Percentiles rank a stretch among this genome's conserved stretches.
Evolutionary conservation across 2,888 invertebrate genomes (phyloP).

Genomic region (Conus canariensis): DNA sequence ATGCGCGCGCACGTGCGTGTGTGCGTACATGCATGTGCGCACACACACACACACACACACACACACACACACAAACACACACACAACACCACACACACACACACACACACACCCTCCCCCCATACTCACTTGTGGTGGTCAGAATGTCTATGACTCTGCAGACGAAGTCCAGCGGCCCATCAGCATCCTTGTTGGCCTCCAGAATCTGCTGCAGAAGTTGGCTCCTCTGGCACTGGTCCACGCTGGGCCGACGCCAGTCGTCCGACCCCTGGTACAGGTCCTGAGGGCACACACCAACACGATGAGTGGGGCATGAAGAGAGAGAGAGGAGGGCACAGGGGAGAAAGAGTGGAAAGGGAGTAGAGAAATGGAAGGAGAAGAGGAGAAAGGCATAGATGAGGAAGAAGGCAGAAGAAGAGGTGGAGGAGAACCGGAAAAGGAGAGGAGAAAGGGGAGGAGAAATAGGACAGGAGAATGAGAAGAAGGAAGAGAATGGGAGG

Average conservation of each 20-base stretch:
- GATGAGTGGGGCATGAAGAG: background rate
- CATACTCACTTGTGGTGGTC: conserved; percentile 72
- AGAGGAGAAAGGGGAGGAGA: too few species aligned
- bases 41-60: background rate
- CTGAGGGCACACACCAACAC: background rate
- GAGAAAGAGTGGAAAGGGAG: too few species aligned
- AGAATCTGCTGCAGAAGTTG: conserved; percentile 55
- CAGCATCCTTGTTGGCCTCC: conserved; percentile 71
- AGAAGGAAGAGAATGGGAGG: too few species aligned
- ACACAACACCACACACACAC: too few species aligned
- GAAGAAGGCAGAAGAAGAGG: too few species aligned
- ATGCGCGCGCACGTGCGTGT: too few species aligned
- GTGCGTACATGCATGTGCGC: too few species aligned
- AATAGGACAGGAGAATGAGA: too few species aligned
- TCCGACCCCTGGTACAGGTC: conserved; percentile 37
- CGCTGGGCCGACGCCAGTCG: conserved; percentile 7
- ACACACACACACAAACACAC: background rate
- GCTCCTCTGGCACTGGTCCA: conserved; percentile 29
- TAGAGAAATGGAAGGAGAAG: too few species aligned
- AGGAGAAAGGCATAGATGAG: too few species aligned
- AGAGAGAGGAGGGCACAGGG: background rate
- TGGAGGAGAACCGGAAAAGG: too few species aligned
- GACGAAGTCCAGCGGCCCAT: conserved; percentile 67
- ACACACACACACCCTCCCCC: background rate
- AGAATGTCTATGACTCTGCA: conserved; percentile 69